Percentiles rank a stretch among this genome's conserved stretches.
Conservation (phyloP, 1,140 invertebrate genomes). For the Acyrthosiphon pisum region DNA sequence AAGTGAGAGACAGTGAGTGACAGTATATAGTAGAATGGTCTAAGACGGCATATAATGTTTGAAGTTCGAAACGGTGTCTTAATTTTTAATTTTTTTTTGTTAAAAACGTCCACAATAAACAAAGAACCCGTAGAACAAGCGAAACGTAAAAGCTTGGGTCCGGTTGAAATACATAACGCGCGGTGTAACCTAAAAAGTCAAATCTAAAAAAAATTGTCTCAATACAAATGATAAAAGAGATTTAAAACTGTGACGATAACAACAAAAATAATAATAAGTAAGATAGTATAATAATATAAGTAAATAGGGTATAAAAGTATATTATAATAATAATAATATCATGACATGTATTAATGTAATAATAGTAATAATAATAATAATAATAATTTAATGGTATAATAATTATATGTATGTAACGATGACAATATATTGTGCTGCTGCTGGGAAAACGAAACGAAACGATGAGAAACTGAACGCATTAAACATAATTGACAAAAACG, state of each 20-base stretch:
- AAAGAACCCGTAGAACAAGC: conserved; percentile 50
- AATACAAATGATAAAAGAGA: neutral
- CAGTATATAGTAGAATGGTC: conserved; percentile 7
- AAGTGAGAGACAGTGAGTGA: neutral
- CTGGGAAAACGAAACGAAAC: neutral
- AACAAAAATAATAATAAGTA: conserved; percentile 14
- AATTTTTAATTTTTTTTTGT: neutral
- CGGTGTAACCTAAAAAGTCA: neutral
- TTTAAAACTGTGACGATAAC: neutral
- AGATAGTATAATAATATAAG: conserved; percentile 17
- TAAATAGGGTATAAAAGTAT: conserved; percentile 2
- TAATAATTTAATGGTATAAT: neutral
- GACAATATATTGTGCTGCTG: neutral
- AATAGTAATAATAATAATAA: neutral
- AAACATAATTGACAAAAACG: conserved; percentile 46
- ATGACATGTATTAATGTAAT: neutral
- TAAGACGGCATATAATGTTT: neutral
- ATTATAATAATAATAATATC: neutral
- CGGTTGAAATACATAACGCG: neutral
- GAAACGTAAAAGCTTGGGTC: conserved; percentile 47
- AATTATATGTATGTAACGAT: neutral
- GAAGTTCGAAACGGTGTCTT: neutral
- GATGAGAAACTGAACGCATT: neutral
- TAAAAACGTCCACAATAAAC: conserved; percentile 52
- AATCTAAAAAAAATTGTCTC: neutral